A percentile compares a stretch with the other conserved stretches of the same genome.
Conservation (phyloP, 2,797 vertebrate genomes). For the Scarus forsteni region DNA sequence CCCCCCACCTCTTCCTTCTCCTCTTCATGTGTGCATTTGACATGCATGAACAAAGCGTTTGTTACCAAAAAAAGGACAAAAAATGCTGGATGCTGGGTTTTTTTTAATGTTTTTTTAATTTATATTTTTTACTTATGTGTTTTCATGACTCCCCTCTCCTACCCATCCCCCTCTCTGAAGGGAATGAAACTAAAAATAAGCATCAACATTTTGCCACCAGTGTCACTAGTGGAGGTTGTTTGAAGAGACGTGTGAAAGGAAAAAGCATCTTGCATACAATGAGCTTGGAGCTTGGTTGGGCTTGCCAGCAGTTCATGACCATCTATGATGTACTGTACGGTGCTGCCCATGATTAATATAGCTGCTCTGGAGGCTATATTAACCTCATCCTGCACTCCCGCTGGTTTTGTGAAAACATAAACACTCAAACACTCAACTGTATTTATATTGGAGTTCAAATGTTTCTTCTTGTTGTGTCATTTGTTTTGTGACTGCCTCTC, state of each 20-base stretch:
- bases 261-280: slow-evolving; percentile 70
- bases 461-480: slow-evolving; percentile 40
- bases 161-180: slow-evolving; percentile 69
- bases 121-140: slow-evolving; percentile 69
- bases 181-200: slow-evolving; percentile 71
- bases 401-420: slow-evolving; percentile 68
- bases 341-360: slow-evolving; percentile 80
- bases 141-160: slow-evolving; percentile 66
- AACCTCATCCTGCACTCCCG: slow-evolving; percentile 73
- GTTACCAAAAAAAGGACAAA: slow-evolving; percentile 25
- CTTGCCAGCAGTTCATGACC: slow-evolving; percentile 70
- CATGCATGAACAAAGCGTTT: slow-evolving; percentile 80
- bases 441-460: slow-evolving; percentile 21
- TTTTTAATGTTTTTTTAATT: slow-evolving; percentile 62
- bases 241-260: slow-evolving; percentile 69
- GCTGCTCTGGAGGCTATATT: slow-evolving; percentile 78
- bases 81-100: slow-evolving; percentile 75
- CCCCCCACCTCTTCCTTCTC: slow-evolving; percentile 63
- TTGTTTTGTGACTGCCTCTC: slow-evolving; percentile 15
- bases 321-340: slow-evolving; percentile 65
- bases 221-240: slow-evolving; percentile 70
- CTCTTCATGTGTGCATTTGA: slow-evolving; percentile 83
- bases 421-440: slow-evolving; percentile 23
- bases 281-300: slow-evolving; percentile 72
- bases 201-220: slow-evolving; percentile 71